Evolutionary conservation across 1,140 invertebrate genomes (phyloP).

Genomic region (Cephus cinctus): DNA sequence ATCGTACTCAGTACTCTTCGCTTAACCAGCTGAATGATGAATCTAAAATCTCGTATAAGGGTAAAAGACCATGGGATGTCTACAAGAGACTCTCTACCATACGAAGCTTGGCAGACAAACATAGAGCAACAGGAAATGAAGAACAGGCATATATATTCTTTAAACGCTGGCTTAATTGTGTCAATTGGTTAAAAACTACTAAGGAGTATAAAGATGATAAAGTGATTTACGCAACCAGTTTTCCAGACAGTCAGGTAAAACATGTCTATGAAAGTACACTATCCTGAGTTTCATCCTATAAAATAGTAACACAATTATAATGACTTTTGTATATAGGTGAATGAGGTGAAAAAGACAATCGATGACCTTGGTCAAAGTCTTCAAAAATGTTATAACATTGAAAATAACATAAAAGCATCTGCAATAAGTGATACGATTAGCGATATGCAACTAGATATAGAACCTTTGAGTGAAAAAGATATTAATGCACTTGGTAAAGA

Average conservation of each 20-base stretch:
- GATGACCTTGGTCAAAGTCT: slow-evolving; percentile 27
- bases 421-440: slow-evolving; percentile 13
- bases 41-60: no score
- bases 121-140: slow-evolving; percentile 61
- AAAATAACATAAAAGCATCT: slow-evolving; percentile 8
- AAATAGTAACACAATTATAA: slow-evolving; percentile 11
- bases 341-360: slow-evolving; percentile 27
- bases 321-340: slow-evolving; percentile 30
- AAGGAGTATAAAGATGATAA: slow-evolving; percentile 59
- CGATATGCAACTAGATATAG: slow-evolving; percentile 19
- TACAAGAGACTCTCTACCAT: slow-evolving; percentile 61
- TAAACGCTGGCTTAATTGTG: slow-evolving; percentile 67
- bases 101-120: slow-evolving; percentile 58
- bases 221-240: slow-evolving; percentile 53
- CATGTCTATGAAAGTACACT: slow-evolving; percentile 54
- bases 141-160: slow-evolving; percentile 69
- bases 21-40: no score
- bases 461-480: slow-evolving; percentile 8
- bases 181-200: slow-evolving; percentile 58
- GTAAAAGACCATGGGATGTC: slow-evolving; percentile 28
- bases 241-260: slow-evolving; percentile 57
- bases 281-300: slow-evolving; percentile 24
- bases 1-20: no score
- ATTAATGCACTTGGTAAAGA: slow-evolving; percentile 13
- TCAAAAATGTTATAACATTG: slow-evolving; percentile 22